These are phyloP conservation scores for Gila robusta DNA, from an alignment of 2,797 vertebrate species.

Conservation along the genomic window DNA sequence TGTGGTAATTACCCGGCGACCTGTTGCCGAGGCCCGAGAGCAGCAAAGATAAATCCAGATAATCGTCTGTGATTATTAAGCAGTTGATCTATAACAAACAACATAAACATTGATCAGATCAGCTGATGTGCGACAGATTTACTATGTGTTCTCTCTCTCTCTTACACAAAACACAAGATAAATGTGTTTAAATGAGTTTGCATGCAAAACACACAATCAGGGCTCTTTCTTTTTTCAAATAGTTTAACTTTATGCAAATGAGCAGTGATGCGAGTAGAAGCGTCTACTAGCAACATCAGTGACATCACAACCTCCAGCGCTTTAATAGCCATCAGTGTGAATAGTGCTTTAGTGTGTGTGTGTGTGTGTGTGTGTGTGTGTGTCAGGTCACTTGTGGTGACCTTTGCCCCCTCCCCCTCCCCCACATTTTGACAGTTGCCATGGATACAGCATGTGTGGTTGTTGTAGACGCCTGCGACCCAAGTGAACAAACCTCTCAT, in stretches of 20 bases:
- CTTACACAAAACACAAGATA: neutral
- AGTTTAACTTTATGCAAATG: neutral
- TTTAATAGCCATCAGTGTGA: neutral
- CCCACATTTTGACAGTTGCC: slow-evolving; percentile 19
- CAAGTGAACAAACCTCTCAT: neutral
- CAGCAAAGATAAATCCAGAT: slow-evolving; percentile 53
- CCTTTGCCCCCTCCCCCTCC: slow-evolving; percentile 23
- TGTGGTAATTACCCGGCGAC: slow-evolving; percentile 55
- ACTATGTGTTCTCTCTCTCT: neutral
- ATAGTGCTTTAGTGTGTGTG: neutral
- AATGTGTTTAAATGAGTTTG: neutral
- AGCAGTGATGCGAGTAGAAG: neutral
- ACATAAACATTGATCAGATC: slow-evolving; percentile 59
- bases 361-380: neutral
- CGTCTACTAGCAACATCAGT: neutral
- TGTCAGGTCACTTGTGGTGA: slow-evolving; percentile 30
- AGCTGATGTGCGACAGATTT: slow-evolving; percentile 4
- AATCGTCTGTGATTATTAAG: slow-evolving; percentile 63
- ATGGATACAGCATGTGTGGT: slow-evolving; percentile 22
- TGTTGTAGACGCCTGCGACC: slow-evolving; percentile 1
- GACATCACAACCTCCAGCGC: neutral
- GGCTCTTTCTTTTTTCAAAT: neutral
- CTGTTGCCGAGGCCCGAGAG: slow-evolving; percentile 44
- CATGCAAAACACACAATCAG: neutral
- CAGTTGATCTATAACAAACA: slow-evolving; percentile 61